Conservation (phyloP, 2,113 vertebrate species). For the Acrocephalus arundinaceus region DNA sequence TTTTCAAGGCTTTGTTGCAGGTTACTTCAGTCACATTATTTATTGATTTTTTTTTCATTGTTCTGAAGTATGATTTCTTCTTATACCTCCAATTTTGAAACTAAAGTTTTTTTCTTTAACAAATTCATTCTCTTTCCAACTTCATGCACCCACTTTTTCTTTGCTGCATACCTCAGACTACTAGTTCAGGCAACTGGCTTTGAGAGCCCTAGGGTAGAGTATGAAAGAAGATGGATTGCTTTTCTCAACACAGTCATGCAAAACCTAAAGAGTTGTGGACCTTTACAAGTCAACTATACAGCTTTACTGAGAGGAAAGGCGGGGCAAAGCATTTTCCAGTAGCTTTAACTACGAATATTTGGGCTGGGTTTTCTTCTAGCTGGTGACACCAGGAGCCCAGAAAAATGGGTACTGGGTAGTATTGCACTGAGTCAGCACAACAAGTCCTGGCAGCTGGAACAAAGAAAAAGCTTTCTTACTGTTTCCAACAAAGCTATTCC, state of each 20-base stretch:
- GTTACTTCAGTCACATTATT: neutral
- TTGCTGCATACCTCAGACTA: neutral
- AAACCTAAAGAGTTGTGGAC: neutral
- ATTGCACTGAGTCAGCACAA: neutral
- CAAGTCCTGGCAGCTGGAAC: neutral
- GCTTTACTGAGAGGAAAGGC: neutral
- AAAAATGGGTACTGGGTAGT: neutral
- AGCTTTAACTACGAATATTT: neutral
- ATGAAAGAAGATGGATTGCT: neutral
- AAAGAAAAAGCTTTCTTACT: neutral
- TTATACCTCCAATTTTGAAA: neutral
- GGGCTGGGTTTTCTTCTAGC: neutral
- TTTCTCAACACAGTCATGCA: neutral
- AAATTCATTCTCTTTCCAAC: neutral
- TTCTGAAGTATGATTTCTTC: neutral
- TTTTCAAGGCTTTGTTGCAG: neutral
- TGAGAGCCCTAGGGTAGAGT: neutral
- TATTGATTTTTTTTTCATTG: neutral
- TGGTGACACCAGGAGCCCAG: neutral
- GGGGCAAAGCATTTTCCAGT: neutral
- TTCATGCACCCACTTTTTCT: neutral
- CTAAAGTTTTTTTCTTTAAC: neutral
- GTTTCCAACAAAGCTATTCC: neutral
- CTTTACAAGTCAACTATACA: neutral
- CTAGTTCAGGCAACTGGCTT: neutral